Evolutionary conservation across 2,797 vertebrate genomes (phyloP), one percentile per base, ranked within the genome.

Genomic region (Phoxinus dragarum): DNA sequence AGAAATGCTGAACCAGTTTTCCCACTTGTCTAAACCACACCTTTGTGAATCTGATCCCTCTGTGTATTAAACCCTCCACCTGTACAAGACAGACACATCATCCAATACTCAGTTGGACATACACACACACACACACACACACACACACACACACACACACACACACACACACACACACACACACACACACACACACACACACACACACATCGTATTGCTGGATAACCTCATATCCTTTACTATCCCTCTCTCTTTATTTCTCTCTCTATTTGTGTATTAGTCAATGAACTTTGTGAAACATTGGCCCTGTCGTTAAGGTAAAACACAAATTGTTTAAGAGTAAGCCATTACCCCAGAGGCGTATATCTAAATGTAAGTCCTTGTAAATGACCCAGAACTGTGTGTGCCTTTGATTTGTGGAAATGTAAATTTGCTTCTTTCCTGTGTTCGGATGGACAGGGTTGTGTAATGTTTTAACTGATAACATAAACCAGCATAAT

Each of bases 1-100:
- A 69, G 59, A 75, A 80, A 85, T 86, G 90, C 91, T 75, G 78
- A 89, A 93, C 93, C 92, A 88, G 91, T 94, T 90, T 44, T 81
- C 83, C 90, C 83, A 84, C 92, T 94, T 92, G 89, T 92, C 89
- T 82, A 61, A 56, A 84, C 83, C 89, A 81, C 90, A 54, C 87
- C 91, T 79, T 72, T 23, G 11, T 84, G 88, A 93, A 93, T 90
- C 86, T 42, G 67, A 92, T 93, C 92, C 88, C 86, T 40, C 87
- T 86, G 69, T 88, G 84, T 87, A 88, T 86, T 84, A 54, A 54
- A 84, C 66, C 64, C n/a, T 84, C 74, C 38, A 84, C 75, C 83
- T 69, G 17, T 47, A 36, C 31, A 72, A 68, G 44, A 76, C 19
- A 34, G 54, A 54, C 67, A 72, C 40, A 61, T 79, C 52, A 85